Conservation (phyloP, 2,888 invertebrate genomes). For the Omphaloscelis lunosa region DNA sequence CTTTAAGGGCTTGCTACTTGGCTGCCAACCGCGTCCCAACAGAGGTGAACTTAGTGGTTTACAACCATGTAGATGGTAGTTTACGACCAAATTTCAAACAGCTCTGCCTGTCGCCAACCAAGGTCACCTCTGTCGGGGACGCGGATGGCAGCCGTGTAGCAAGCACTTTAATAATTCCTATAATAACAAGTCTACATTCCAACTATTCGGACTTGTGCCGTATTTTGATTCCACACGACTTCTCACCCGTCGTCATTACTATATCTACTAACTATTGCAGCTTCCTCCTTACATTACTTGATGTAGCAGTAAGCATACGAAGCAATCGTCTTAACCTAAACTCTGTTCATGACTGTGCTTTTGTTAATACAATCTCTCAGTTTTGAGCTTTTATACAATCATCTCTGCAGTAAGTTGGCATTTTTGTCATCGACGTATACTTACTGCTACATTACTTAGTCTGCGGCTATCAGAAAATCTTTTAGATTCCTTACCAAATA, state of each 20-base stretch:
- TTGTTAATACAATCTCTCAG: background rate
- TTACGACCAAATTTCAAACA: too few species aligned
- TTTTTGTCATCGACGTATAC: background rate
- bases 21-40: too few species aligned
- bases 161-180: slow-evolving; percentile 51
- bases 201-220: slow-evolving; percentile 32
- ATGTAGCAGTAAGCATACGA: slow-evolving; percentile 24
- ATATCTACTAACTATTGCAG: slow-evolving; percentile 31
- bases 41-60: too few species aligned
- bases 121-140: too few species aligned
- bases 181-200: slow-evolving; percentile 54
- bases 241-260: slow-evolving; percentile 1
- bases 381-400: background rate
- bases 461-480: slow-evolving; percentile 23
- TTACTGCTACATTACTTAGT: slow-evolving; percentile 26
- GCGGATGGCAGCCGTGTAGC: too few species aligned
- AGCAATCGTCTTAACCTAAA: background rate
- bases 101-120: too few species aligned
- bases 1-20: too few species aligned
- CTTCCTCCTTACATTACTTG: slow-evolving; percentile 23
- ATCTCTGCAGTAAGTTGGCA: background rate
- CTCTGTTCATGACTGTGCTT: background rate
- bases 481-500: slow-evolving; percentile 51
- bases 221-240: slow-evolving; percentile 47
- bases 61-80: too few species aligned